Base-by-base conservation (phyloP, 2,797 vertebrate species). In the Rhabdomys pumilio region DNA sequence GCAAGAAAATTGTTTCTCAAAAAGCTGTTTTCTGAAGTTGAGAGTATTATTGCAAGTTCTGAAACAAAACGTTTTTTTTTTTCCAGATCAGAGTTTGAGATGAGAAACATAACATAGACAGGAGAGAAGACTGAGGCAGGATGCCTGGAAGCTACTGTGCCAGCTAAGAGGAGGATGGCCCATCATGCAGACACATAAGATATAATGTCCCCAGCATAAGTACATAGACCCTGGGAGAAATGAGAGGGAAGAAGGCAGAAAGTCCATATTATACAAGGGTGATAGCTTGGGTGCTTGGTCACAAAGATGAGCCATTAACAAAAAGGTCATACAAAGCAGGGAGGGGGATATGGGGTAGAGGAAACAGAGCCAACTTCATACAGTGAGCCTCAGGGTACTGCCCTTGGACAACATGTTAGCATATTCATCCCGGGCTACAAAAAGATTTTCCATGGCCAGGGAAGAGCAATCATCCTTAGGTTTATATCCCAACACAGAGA, bases 321-420 rank as follows among this genome's bases (percentile, higher is more conserved):
- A 38, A 73, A 55, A 15, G 22, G 22, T 41, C 50, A 31, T 17
- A 20, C 10, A 34, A 19, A 10, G 15, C 41, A 84, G 41, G 47
- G 26, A 55, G 20, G 72, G 34, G 72, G n/a, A 26, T 4, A 12
- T 0, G 3, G 11, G 8, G 24, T 10, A 10, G 47, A 44, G 1
- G 1, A 2, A 29, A 31, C 26, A 67, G 11, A 3, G 3, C 10
- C 53, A 34, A 9, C 29, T 50, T 53, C 2, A 57, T 10, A 61
- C 34, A 75, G 15, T 19, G 20, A 65, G 83, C 29, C 38, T 26
- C 29, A 13, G 59, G 41, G 38, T 26, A 31, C 38, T 63, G 17
- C 8, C 47, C 19, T 44, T 6, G 72, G 14, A 7, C 50, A 72
- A 57, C 57, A 47, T 20, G 34, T 11, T 38, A 29, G 26, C 20